These are phyloP conservation scores for Creontiades dilutus DNA, from an alignment of 2,888 invertebrate genomes.

Conservation along the genomic window DNA sequence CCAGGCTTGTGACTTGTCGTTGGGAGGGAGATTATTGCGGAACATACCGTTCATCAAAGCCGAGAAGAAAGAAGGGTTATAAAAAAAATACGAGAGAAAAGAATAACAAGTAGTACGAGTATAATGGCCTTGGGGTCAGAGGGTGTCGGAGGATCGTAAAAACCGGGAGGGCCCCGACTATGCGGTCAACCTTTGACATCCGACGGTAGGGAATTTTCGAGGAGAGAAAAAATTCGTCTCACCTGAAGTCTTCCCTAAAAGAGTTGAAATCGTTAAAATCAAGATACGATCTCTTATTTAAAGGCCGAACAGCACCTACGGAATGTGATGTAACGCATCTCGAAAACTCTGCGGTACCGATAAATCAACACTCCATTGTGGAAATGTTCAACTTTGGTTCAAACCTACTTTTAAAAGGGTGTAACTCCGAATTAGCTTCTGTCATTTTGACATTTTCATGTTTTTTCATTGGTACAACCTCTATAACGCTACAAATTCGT, in stretches of 20 bases:
- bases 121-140: slow-evolving; percentile 2
- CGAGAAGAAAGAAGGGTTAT: slow-evolving; percentile 7
- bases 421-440: no score
- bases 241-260: not conserved
- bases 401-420: no score
- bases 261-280: not conserved
- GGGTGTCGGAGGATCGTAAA: slow-evolving; percentile 9
- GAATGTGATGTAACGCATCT: not conserved
- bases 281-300: slow-evolving; percentile 11
- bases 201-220: not conserved
- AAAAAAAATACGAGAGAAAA: slow-evolving; percentile 37
- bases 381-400: no score
- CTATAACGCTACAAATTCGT: no score
- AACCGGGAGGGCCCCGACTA: not conserved
- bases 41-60: slow-evolving; percentile 37
- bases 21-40: slow-evolving; percentile 46
- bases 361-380: no score
- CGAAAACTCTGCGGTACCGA: no score
- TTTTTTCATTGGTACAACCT: no score
- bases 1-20: slow-evolving; percentile 36
- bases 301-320: not conserved
- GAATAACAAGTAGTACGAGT: slow-evolving; percentile 42
- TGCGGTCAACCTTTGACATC: slow-evolving; percentile 21
- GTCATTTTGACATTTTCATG: no score
- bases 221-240: not conserved